Conservation (phyloP, 2,888 invertebrate species). For the Onchidella celtica region DNA sequence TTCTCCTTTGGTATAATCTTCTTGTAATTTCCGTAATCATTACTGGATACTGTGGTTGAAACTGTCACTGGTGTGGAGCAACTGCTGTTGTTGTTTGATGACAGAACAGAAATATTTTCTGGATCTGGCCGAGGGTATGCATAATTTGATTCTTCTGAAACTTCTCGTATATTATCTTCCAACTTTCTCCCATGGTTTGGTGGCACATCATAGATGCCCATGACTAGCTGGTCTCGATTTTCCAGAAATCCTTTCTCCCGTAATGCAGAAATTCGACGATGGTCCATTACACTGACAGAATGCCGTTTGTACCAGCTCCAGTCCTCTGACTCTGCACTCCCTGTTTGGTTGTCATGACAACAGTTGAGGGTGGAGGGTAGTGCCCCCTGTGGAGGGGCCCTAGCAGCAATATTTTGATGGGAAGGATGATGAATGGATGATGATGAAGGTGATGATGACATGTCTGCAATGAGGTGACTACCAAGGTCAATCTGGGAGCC, state of each 20-base stretch:
- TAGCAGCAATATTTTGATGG: conserved; percentile 25
- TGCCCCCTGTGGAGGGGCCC: conserved; percentile 21
- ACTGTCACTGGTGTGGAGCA: not conserved
- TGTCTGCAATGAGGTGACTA: conserved; percentile 44
- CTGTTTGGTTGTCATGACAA: conserved; percentile 47
- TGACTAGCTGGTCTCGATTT: conserved; percentile 54
- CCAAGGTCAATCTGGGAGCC: conserved; percentile 48
- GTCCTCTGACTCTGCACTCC: conserved; percentile 58
- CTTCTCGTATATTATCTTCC: conserved; percentile 28
- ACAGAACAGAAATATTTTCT: not conserved
- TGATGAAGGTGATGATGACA: conserved; percentile 45
- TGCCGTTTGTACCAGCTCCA: conserved; percentile 70
- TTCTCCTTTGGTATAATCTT: conserved; percentile 28
- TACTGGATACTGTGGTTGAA: not conserved
- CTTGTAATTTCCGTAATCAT: conserved; percentile 39
- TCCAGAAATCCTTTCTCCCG: conserved; percentile 62
- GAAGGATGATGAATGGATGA: conserved; percentile 38
- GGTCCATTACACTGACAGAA: conserved; percentile 73
- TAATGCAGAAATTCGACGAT: conserved; percentile 61
- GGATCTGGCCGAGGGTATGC: conserved; percentile 22
- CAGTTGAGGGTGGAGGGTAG: conserved; percentile 46
- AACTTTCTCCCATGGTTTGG: conserved; percentile 67
- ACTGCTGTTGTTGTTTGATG: not conserved
- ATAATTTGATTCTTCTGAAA: conserved; percentile 28
- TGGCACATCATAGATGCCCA: conserved; percentile 73